phyloP scores from a whole-genome alignment of 2,888 invertebrate species.

The Spilarctia lutea region DNA sequence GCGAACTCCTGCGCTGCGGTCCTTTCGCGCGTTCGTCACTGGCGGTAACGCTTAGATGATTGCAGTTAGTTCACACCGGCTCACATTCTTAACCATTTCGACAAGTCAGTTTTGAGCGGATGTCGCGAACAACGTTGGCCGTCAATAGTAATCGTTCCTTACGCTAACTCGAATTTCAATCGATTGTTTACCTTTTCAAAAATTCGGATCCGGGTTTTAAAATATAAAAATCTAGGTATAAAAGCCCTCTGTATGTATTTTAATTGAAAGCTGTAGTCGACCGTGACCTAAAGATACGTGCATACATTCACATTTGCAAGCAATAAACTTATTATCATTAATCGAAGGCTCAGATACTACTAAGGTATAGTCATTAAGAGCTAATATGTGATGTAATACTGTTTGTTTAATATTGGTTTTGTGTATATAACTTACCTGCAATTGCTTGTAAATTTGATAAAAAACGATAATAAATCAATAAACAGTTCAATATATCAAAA shows the following conservation, averaged over 20 bases:
- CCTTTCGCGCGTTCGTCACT: constrained; percentile 72
- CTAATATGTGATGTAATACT: background rate
- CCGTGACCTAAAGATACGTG: constrained; percentile 37
- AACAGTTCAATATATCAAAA: no score
- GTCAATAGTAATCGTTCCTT: constrained; percentile 55
- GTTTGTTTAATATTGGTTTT: background rate
- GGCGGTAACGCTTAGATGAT: constrained; percentile 74
- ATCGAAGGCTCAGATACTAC: constrained; percentile 6
- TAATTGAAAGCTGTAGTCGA: constrained; percentile 10
- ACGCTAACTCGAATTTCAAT: constrained; percentile 47
- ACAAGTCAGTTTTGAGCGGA: constrained; percentile 71
- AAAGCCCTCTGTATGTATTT: no score
- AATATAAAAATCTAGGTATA: no score
- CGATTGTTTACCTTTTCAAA: constrained; percentile 48
- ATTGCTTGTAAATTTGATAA: background rate
- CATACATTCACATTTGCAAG: constrained; percentile 41
- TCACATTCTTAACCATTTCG: constrained; percentile 78
- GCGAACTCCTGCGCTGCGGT: constrained; percentile 54
- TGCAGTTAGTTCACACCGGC: constrained; percentile 74
- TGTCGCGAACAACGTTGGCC: constrained; percentile 60
- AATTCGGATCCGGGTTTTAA: background rate
- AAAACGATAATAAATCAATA: no score
- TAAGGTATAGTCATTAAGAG: background rate
- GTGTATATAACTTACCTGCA: background rate
- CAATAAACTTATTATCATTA: constrained; percentile 14